Conservation (phyloP, 2,888 invertebrate genomes). For the Cylindroiulus punctatus region DNA sequence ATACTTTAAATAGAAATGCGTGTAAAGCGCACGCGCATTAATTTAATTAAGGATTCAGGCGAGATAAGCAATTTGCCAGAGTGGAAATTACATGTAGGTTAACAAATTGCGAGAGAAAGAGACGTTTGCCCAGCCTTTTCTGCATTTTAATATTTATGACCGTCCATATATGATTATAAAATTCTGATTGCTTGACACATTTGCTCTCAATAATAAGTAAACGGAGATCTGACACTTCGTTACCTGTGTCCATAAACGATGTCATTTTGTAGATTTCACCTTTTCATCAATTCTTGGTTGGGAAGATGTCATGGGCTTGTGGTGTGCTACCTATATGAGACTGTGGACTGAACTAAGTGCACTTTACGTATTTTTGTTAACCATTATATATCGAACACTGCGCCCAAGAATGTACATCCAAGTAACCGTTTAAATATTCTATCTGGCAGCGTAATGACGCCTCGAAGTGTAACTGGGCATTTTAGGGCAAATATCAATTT, state of each 20-base stretch:
- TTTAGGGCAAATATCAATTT: not conserved
- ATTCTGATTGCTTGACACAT: not conserved
- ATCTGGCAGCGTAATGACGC: conserved; percentile 10
- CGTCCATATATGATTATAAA: not conserved
- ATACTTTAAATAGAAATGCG: too few relatives aligned
- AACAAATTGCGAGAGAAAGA: too few relatives aligned
- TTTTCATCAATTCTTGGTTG: not conserved
- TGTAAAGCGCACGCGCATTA: too few relatives aligned
- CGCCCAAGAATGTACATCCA: not conserved
- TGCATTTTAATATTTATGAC: not conserved
- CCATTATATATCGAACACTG: not conserved
- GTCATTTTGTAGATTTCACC: not conserved
- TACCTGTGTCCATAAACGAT: not conserved
- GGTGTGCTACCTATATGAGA: not conserved
- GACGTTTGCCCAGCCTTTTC: too few relatives aligned
- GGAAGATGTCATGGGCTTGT: not conserved
- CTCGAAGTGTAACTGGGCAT: not conserved
- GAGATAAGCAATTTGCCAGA: too few relatives aligned
- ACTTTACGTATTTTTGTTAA: not conserved
- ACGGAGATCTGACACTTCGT: not conserved
- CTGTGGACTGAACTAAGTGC: not conserved
- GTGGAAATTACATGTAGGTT: too few relatives aligned
- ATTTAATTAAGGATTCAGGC: too few relatives aligned
- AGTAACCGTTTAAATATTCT: conserved; percentile 12
- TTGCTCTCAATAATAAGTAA: not conserved